phyloP scores from a whole-genome alignment of 2,797 vertebrate genomes.

The Enteromius paludinosus region DNA sequence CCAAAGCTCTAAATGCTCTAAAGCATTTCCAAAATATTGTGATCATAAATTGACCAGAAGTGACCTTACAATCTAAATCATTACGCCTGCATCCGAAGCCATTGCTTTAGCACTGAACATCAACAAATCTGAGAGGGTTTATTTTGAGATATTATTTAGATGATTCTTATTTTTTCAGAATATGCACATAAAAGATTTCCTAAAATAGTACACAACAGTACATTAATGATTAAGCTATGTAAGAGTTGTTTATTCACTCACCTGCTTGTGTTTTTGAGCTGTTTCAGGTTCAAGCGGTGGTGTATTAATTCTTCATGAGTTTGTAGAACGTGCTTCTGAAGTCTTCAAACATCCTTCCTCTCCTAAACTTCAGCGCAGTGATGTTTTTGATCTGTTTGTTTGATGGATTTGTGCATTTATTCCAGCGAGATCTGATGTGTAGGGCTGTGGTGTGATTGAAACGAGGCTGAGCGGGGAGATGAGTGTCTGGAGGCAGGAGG shows the following conservation, averaged over 20 bases:
- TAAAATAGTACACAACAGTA: background rate
- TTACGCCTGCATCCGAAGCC: background rate
- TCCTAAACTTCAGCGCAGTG: background rate
- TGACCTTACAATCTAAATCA: background rate
- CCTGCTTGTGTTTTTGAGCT: background rate
- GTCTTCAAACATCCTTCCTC: background rate
- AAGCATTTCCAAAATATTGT: background rate
- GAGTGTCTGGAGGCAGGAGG: constrained; percentile 26
- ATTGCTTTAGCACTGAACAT: background rate
- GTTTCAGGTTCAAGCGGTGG: background rate
- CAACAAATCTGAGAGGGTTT: background rate
- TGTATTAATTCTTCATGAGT: background rate
- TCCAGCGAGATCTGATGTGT: background rate
- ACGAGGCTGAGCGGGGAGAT: constrained; percentile 1
- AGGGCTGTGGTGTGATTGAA: constrained; percentile 23
- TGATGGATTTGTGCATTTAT: background rate
- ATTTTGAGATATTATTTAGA: background rate
- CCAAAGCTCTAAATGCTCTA: background rate
- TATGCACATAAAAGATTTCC: background rate
- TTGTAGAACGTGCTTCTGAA: background rate
- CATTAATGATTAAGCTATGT: background rate
- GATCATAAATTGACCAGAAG: background rate
- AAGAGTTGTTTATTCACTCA: constrained; percentile 8
- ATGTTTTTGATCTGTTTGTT: background rate
- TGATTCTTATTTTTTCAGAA: background rate